These are phyloP conservation scores for Philypnodon macrostomus DNA, from an alignment of 2,797 vertebrate species.

Conservation along the genomic window DNA sequence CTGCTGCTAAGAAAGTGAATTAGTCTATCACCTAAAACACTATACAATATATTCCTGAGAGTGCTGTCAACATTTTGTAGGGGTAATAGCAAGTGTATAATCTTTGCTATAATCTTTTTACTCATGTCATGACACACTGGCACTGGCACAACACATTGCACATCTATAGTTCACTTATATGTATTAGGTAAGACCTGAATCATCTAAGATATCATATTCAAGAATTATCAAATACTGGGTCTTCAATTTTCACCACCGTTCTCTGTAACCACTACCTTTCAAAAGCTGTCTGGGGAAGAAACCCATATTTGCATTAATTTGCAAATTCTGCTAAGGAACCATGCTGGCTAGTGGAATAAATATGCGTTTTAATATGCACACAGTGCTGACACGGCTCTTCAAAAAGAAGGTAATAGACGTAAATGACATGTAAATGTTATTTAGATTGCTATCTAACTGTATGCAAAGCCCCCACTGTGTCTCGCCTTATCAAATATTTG, in stretches of 20 bases:
- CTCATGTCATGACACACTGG: not conserved
- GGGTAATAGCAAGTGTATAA: no score
- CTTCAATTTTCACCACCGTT: constrained; percentile 35
- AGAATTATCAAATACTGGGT: constrained; percentile 29
- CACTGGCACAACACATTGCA: constrained; percentile 17
- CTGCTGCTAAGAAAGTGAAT: constrained; percentile 12
- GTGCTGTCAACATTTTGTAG: not conserved
- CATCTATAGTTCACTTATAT: constrained; percentile 8
- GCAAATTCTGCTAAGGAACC: constrained; percentile 55
- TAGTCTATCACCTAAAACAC: no score
- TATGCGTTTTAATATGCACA: constrained; percentile 55
- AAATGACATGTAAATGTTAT: constrained; percentile 74
- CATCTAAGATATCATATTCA: constrained; percentile 32
- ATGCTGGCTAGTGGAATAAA: constrained; percentile 63
- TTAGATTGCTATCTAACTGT: constrained; percentile 70
- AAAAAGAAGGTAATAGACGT: constrained; percentile 57
- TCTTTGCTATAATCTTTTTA: not conserved
- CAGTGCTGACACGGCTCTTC: constrained; percentile 56
- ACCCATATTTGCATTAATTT: constrained; percentile 68
- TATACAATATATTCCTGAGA: not conserved
- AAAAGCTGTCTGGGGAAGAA: constrained; percentile 47
- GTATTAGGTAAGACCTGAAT: constrained; percentile 21
- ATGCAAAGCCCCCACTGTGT: constrained; percentile 58
- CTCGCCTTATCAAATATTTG: constrained; percentile 64
- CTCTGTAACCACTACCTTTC: constrained; percentile 44